Percentiles rank a stretch among this genome's conserved stretches.
These are phyloP conservation scores for Chironomus riparius DNA, from an alignment of 2,888 invertebrate species.

Conservation along the genomic window DNA sequence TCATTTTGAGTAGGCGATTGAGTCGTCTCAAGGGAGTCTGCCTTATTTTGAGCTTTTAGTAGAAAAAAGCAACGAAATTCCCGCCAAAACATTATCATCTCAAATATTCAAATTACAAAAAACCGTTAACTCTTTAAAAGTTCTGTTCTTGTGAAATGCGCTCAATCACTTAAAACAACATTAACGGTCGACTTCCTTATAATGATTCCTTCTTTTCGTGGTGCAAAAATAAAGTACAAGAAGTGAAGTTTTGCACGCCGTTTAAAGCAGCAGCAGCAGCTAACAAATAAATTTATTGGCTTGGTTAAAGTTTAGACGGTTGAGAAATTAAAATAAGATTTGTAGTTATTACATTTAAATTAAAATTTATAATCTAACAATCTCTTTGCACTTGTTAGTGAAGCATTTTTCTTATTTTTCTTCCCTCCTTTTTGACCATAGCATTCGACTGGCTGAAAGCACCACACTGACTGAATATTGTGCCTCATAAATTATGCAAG, in stretches of 20 bases:
- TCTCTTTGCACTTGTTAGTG: conserved; percentile 1
- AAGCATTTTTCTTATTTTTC: conserved; percentile 2
- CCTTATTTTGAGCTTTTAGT: no score
- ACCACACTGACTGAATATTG: neutral
- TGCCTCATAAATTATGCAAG: conserved; percentile 24
- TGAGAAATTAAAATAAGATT: conserved; percentile 24
- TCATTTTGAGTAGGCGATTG: no score
- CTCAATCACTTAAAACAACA: no score
- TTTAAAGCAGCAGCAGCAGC: neutral
- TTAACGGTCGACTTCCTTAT: no score
- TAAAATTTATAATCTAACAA: conserved; percentile 25
- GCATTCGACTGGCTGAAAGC: neutral
- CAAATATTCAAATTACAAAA: no score
- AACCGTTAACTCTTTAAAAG: no score
- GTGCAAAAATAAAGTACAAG: no score
- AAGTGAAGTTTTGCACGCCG: neutral
- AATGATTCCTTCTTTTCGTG: no score
- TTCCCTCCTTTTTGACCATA: neutral
- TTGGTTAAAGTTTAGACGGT: conserved; percentile 22
- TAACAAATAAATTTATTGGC: conserved; percentile 21
- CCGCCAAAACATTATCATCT: no score
- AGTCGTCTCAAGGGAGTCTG: neutral
- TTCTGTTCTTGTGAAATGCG: no score
- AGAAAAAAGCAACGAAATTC: no score
- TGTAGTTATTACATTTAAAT: conserved; percentile 26